Evolutionary conservation across 1,140 invertebrate genomes (phyloP).

Genomic region (Drosophila leontia): DNA sequence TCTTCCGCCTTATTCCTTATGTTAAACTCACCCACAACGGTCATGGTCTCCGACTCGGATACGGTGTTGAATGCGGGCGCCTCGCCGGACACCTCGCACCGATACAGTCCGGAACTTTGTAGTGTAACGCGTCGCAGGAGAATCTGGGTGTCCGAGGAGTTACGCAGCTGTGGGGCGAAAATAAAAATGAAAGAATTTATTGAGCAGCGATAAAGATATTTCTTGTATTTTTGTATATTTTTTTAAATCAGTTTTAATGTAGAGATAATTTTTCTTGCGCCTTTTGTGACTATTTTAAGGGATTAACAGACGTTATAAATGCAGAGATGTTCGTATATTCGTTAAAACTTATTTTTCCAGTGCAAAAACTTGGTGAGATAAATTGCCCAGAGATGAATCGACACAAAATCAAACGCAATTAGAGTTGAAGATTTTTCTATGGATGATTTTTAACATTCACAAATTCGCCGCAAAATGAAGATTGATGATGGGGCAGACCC

Average conservation of each 20-base stretch:
- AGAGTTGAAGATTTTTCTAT: slow-evolving; percentile 68
- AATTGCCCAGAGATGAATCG: slow-evolving; percentile 68
- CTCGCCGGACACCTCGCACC: slow-evolving; percentile 92
- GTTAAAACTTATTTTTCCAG: neutral
- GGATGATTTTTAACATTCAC: slow-evolving; percentile 52
- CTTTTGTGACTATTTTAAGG: too few relatives aligned
- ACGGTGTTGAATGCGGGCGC: slow-evolving; percentile 91
- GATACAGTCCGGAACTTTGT: slow-evolving; percentile 89
- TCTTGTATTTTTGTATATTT: neutral
- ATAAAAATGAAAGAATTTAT: slow-evolving; percentile 14
- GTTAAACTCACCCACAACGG: slow-evolving; percentile 89
- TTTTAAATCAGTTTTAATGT: too few relatives aligned
- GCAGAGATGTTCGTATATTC: neutral
- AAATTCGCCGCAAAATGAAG: slow-evolving; percentile 62
- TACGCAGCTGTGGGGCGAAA: slow-evolving; percentile 87
- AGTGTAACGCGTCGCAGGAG: slow-evolving; percentile 89
- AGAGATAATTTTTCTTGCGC: too few relatives aligned
- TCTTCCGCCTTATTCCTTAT: slow-evolving; percentile 14
- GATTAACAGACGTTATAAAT: too few relatives aligned
- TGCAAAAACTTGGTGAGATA: slow-evolving; percentile 45
- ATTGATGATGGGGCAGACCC: slow-evolving; percentile 61
- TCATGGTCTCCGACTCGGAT: slow-evolving; percentile 90
- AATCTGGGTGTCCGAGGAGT: slow-evolving; percentile 89
- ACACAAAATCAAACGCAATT: slow-evolving; percentile 68
- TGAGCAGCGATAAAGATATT: neutral